Conservation (phyloP, 2,888 invertebrate genomes). For the Digitonthophagus gazella region DNA sequence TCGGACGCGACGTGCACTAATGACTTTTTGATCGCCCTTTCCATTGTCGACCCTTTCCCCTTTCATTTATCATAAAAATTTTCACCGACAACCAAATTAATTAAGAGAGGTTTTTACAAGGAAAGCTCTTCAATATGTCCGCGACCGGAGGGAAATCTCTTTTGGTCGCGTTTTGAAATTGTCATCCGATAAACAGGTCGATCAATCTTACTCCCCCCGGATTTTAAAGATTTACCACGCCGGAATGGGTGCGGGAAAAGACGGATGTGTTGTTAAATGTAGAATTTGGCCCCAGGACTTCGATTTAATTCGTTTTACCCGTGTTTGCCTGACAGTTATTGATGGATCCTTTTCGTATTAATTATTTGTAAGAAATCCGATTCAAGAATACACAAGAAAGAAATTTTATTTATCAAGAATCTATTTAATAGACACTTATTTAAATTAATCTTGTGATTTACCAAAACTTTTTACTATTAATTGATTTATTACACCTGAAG, state of each 20-base stretch:
- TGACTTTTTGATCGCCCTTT: constrained; percentile 13
- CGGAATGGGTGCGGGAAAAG: not conserved
- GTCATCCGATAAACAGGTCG: not conserved
- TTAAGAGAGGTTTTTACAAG: constrained; percentile 4
- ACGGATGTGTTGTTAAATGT: not conserved
- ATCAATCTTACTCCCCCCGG: not conserved
- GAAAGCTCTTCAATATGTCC: not conserved
- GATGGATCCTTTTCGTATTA: not conserved
- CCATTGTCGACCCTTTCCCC: constrained; percentile 8
- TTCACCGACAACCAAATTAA: constrained; percentile 13
- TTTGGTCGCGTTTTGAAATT: not conserved
- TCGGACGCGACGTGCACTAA: constrained; percentile 11
- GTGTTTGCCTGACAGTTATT: not conserved
- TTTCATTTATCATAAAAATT: constrained; percentile 17
- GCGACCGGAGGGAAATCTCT: not conserved
- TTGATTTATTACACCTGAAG: constrained; percentile 8
- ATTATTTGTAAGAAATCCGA: not conserved
- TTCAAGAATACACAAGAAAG: not conserved
- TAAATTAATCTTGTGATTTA: too few relatives aligned
- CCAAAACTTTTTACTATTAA: too few relatives aligned
- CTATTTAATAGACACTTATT: not conserved
- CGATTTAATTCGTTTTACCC: not conserved
- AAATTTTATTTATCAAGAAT: not conserved
- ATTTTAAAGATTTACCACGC: not conserved
- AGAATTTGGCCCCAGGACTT: not conserved